Evolutionary conservation across 2,113 vertebrate genomes (phyloP).

Genomic region (Balaenoptera acutorostrata): DNA sequence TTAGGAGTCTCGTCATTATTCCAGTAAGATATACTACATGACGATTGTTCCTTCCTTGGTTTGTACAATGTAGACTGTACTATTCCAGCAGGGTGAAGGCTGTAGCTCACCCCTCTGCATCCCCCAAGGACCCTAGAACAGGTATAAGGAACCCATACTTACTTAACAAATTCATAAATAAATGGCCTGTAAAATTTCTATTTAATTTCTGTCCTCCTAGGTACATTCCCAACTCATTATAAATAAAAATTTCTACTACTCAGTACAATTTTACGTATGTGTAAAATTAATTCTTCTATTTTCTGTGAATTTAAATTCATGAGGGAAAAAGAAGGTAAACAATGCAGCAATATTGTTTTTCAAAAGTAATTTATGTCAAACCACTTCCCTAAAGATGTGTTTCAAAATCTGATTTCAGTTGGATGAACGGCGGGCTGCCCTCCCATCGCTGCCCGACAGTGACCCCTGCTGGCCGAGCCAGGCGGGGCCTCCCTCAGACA

Average conservation of each 20-base stretch:
- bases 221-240: not conserved
- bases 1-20: not conserved
- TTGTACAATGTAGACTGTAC: too few relatives aligned
- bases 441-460: constrained; percentile 57
- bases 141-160: not conserved
- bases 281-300: not conserved
- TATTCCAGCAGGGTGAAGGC: not conserved
- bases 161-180: not conserved
- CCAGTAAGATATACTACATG: rapidly evolving
- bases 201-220: not conserved
- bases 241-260: not conserved
- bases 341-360: not conserved
- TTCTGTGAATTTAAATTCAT: not conserved
- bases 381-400: not conserved
- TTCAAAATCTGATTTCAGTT: not conserved
- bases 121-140: not conserved
- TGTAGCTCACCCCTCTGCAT: not conserved
- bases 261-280: not conserved
- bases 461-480: constrained; percentile 79
- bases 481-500: not conserved
- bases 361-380: not conserved
- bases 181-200: not conserved
- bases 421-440: not conserved
- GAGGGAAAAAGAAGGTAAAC: not conserved
- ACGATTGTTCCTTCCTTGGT: not conserved